phyloP scores from a whole-genome alignment of 2,113 vertebrate species.

The Oreocharis arfaki region DNA sequence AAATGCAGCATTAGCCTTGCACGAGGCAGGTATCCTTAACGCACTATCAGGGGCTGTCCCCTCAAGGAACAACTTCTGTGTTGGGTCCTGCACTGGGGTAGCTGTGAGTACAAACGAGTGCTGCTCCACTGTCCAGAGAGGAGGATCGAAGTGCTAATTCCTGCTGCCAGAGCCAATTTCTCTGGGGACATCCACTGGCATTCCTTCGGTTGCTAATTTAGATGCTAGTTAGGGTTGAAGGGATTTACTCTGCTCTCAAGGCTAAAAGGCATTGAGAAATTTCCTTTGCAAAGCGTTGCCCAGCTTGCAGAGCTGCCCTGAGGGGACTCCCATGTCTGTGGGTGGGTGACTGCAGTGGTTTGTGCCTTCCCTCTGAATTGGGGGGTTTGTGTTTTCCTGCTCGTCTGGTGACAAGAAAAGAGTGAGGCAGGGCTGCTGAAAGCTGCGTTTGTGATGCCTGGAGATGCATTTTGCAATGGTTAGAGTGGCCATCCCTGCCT shows the following conservation, averaged over 20 bases:
- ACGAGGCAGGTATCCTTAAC: background rate
- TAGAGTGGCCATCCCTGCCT: background rate
- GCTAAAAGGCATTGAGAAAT: background rate
- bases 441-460: background rate
- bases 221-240: background rate
- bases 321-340: background rate
- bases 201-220: background rate
- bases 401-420: background rate
- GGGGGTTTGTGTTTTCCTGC: background rate
- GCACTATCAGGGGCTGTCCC: background rate
- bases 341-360: background rate
- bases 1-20: background rate
- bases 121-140: background rate
- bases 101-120: background rate
- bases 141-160: background rate
- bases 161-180: background rate
- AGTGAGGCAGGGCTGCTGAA: background rate
- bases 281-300: background rate
- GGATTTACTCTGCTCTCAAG: background rate
- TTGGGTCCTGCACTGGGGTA: background rate
- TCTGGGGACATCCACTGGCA: background rate
- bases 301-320: background rate
- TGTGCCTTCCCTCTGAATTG: background rate
- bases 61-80: accelerated
- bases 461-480: background rate